Evolutionary conservation across 1,140 invertebrate species (phyloP), one percentile per base, ranked within the genome.

Genomic region (Solen grandis): DNA sequence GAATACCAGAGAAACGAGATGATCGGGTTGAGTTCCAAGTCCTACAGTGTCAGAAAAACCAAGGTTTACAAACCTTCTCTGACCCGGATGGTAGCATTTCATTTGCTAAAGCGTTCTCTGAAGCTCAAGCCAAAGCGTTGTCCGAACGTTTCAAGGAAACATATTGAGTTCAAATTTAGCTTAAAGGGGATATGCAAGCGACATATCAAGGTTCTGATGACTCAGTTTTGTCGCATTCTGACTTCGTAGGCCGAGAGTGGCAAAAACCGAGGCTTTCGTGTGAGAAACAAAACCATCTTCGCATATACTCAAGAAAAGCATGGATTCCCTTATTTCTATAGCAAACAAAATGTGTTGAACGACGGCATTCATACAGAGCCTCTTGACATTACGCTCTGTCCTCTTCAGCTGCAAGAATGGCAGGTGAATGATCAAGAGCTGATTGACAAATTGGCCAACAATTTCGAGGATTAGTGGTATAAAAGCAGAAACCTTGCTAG

Each of bases 1-100:
- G 66, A 73, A 41, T 82, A 72, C 35, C 41, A 82, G 38, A 55
- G 76, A 16, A 68, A 83, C 38, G 68, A 83, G 57, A 79, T 70
- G 54, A 62, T 82, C 36, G 54, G 72, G 5, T 29, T 81, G 22
- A 73, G 78, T 41, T 55, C 29, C 22, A 81, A 81, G 22, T 73
- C 68, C 27, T 76, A 82, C 72, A 60, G 69, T 22, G 72, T 82
- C 25, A 60, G 31, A 33, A 60, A 76, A 33, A 57, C 68, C 33
- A 55, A 65, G 25, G 19, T n/a, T 14, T 19, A 33, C 41, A 38
- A 31, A 50, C 31, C 54, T 22, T 22, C 59, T 38, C 31, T 22
- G 27, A 54, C n/a, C 19, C 36, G 54, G 16, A 35, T 69, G 16
- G 19, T 29, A 27, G 76, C 66, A 16, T 36, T 41, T 8, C 25